Conservation (phyloP, 2,797 vertebrate genomes). For the Ptychadena robeensis region DNA sequence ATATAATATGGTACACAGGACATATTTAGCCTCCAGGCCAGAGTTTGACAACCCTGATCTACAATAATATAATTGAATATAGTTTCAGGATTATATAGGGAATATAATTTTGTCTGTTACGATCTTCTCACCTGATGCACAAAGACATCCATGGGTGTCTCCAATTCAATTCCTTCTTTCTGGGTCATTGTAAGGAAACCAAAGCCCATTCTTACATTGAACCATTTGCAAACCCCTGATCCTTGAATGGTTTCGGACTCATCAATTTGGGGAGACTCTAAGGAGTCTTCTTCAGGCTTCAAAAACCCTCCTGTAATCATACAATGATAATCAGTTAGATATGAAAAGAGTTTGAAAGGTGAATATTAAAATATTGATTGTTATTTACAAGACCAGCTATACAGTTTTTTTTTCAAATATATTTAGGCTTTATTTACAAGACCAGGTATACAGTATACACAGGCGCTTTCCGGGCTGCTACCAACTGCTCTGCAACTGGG, state of each 20-base stretch:
- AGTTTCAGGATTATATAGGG: neutral
- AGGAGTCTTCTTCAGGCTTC: conserved; percentile 84
- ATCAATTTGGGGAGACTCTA: conserved; percentile 77
- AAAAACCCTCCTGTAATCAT: conserved; percentile 24
- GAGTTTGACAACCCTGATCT: too few species aligned
- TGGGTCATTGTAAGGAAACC: conserved; percentile 97
- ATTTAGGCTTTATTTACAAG: too few species aligned
- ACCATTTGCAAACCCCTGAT: conserved; percentile 94
- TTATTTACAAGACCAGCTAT: too few species aligned
- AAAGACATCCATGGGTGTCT: conserved; percentile 94
- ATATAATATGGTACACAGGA: too few species aligned
- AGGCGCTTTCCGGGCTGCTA: too few species aligned
- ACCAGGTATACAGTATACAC: too few species aligned
- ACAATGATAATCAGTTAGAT: conserved; percentile 41
- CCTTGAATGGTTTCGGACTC: conserved; percentile 82
- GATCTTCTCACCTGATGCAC: conserved; percentile 89
- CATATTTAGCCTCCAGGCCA: too few species aligned
- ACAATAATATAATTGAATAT: too few species aligned
- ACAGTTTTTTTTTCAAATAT: too few species aligned
- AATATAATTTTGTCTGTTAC: neutral
- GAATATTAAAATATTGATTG: too few species aligned
- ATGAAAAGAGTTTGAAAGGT: neutral
- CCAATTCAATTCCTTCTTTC: conserved; percentile 86
- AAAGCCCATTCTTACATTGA: conserved; percentile 98
- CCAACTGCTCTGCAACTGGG: too few species aligned